A percentile compares a stretch with the other conserved stretches of the same genome.
Evolutionary conservation across 2,113 vertebrate species (phyloP).

Genomic region (Elgaria multicarinata): DNA sequence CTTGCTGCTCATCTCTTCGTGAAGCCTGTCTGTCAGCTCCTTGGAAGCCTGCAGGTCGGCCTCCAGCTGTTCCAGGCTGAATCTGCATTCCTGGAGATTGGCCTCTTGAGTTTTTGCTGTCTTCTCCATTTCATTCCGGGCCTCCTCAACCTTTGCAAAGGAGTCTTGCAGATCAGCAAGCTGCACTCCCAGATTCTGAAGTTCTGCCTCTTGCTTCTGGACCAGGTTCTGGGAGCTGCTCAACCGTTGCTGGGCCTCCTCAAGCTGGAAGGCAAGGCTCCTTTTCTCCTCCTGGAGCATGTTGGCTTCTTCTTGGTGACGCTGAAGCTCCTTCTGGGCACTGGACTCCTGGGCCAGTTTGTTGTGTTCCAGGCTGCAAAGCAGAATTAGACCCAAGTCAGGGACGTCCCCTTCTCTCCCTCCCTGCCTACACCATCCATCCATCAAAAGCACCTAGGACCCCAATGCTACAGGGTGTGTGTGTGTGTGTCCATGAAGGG

Average conservation of each 20-base stretch:
- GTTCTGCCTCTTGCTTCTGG: slow-evolving; percentile 76
- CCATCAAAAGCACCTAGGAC: background rate
- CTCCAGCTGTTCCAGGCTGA: slow-evolving; percentile 87
- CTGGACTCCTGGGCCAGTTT: slow-evolving; percentile 78
- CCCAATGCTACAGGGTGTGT: background rate
- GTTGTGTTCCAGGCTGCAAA: slow-evolving; percentile 80
- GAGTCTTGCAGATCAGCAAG: slow-evolving; percentile 80
- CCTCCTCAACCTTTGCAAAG: slow-evolving; percentile 76
- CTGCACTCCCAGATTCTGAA: slow-evolving; percentile 75
- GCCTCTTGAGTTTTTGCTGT: slow-evolving; percentile 81
- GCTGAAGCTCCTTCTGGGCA: slow-evolving; percentile 74
- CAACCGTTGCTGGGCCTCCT: slow-evolving; percentile 73
- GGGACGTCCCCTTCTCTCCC: background rate
- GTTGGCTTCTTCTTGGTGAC: slow-evolving; percentile 71
- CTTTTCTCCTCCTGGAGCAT: slow-evolving; percentile 78
- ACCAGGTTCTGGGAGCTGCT: slow-evolving; percentile 69
- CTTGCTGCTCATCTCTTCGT: slow-evolving; percentile 84
- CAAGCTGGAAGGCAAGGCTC: slow-evolving; percentile 72
- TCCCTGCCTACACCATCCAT: background rate
- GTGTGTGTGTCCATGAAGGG: too few relatives aligned
- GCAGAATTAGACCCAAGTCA: background rate
- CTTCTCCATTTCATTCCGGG: slow-evolving; percentile 71
- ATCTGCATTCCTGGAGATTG: slow-evolving; percentile 81
- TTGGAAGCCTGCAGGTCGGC: slow-evolving; percentile 88
- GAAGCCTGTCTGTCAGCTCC: slow-evolving; percentile 82